Percentiles rank a stretch among this genome's conserved stretches.
Conservation (phyloP, 2,797 vertebrate genomes). For the Cuniculus paca region DNA sequence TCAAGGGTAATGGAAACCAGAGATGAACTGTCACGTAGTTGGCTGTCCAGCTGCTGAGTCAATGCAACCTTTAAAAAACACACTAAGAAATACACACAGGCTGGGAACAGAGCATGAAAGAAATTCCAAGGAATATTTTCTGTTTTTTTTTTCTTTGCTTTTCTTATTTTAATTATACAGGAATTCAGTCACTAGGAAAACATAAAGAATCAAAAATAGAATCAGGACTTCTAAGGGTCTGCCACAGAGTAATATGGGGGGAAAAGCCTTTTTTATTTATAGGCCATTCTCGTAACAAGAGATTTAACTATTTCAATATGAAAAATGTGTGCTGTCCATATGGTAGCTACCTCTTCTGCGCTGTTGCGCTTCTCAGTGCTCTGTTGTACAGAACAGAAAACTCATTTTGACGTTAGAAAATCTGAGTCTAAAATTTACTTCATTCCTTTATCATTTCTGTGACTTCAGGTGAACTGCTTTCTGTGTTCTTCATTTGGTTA, state of each 20-base stretch:
- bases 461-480: neutral
- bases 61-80: constrained; percentile 86
- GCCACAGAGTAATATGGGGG: constrained; percentile 12
- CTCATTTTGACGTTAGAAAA: neutral
- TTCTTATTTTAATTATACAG: constrained; percentile 73
- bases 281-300: constrained; percentile 25
- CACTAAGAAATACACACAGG: constrained; percentile 86
- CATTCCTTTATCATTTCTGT: neutral
- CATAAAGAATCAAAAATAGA: constrained; percentile 87
- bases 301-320: constrained; percentile 69
- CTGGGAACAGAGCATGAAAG: constrained; percentile 88
- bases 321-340: constrained; percentile 35
- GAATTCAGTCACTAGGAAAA: constrained; percentile 86
- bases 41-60: constrained; percentile 88
- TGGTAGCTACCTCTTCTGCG: neutral
- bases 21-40: constrained; percentile 84
- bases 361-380: neutral
- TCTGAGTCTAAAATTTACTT: constrained; percentile 15
- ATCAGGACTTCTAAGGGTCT: constrained; percentile 72
- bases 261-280: constrained; percentile 55
- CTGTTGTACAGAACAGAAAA: neutral
- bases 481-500: constrained; percentile 4
- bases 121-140: constrained; percentile 87
- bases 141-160: constrained; percentile 43
- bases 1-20: constrained; percentile 92